Evolutionary conservation across 2,797 vertebrate genomes (phyloP), one percentile per base, ranked within the genome.

Genomic region (Sebastes nivosus): DNA sequence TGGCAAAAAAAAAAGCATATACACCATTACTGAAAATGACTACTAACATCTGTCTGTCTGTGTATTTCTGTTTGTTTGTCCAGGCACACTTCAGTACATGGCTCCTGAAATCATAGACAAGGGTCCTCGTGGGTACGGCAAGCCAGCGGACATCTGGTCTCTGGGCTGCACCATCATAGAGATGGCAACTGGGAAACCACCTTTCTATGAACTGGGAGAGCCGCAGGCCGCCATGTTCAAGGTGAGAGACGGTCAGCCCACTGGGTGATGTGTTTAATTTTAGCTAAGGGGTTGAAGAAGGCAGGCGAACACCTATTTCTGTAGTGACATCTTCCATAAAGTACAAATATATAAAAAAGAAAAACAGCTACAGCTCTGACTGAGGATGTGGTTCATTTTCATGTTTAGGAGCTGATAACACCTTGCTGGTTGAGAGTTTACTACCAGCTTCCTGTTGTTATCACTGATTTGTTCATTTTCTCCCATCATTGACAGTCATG

Each of bases 171-270:
- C 98, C 1, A 99, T 99, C 90, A 99, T 99, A 55, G 98, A 99
- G 91, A 99, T 99, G 98, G 98, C 98, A 20, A 99, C 98, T 4
- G 98, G 98, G 63, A 99, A 98, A 81, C 98, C 98, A 6, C 98
- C 98, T 0, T 99, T 99, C 92, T 98, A 99, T 67, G 98, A 99
- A 71, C 95, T 99, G 75, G 98, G 98, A 87, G 98, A 99, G 71
- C 98, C 98, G 0, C 98, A 99, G 86, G 98, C 98, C 50, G 98
- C 98, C n/a, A 99, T 99, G 98, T 99, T 99, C 93, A 99, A 99
- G 97, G 98, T 99, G 88, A 95, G 95, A 85, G 11, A 42, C 30
- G 3, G 32, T 38, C 76, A 27, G 57, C 46, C 34, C 46, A 2
- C 25, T 24, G 18, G 32, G 24, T 27, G 1, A 54, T 7, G 76